Base-by-base conservation (phyloP, 2,888 invertebrate genomes). In the Bedellia somnulentella region DNA sequence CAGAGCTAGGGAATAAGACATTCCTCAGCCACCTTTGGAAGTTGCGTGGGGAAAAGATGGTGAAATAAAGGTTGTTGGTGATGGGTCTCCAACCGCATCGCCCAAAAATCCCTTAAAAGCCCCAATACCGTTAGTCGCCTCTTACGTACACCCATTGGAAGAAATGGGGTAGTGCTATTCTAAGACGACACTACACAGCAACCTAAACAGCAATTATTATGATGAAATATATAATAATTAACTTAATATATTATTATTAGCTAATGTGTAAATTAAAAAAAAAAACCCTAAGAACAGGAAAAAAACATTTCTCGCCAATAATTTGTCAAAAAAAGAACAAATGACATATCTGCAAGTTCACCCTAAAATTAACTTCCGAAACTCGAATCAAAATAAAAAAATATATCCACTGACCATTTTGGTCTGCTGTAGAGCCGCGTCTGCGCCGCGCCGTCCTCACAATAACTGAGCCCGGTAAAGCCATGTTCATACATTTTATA, bases 401-500 rank as follows among this genome's bases (percentile, higher is more conserved):
- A 40, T 43, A 49, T 46, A 38, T 31, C 22, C 45, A 71, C 73
- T 71, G 62, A 71, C 73, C 73, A 71, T 73, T 49, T 38, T 58
- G 24, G 4, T n/a, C 5, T 8, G 6, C 17, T 8, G 5, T 24
- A n/a, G 17, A 12, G 11, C 9, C 16, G 24, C 14, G 11, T 11
- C 27, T 27, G 27, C 27, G 17, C 21, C 24, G 17, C 23, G n/a
- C 25, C 46, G 48, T 57, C 52, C 56, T 51, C 50, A 49, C 53
- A 42, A 51, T 53, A 51, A 71, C 70, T 71, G 70, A 64, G 50
- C 60, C 50, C 48, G 54, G 43, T 40, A 39, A 39, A 42, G 41
- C 30, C 33, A 45, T 37, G 50, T 57, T 58, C 52, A 67, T 70
- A 64, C 63, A 60, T 68, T 71, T 70, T 73, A 75, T 71, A 73